Evolutionary conservation across 2,888 invertebrate species (phyloP).

Genomic region (Torymus aiolomorphi): DNA sequence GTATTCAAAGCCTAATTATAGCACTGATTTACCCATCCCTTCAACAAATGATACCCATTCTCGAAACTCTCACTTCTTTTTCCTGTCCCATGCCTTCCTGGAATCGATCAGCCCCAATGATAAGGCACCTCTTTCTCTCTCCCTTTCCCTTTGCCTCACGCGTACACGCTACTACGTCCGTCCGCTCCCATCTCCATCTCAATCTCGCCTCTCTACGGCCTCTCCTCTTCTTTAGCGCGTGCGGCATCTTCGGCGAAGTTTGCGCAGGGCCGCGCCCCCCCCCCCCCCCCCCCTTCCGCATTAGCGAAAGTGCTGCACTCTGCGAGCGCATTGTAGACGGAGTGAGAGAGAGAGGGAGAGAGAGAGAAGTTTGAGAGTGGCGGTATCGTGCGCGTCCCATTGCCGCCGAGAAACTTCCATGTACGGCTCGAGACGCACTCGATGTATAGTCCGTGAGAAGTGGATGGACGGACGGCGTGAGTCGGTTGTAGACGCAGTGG

Average conservation of each 20-base stretch:
- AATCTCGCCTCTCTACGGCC: neutral
- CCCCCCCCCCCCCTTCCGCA: conserved; percentile 37
- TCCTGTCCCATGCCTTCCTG: neutral
- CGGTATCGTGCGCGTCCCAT: neutral
- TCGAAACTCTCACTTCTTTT: too few species aligned
- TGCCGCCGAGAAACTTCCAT: conserved; percentile 18
- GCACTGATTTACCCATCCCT: too few species aligned
- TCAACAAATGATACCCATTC: too few species aligned
- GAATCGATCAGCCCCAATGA: conserved; percentile 26
- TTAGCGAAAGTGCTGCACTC: conserved; percentile 62
- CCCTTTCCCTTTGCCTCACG: neutral
- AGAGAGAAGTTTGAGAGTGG: neutral
- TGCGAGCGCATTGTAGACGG: conserved; percentile 44
- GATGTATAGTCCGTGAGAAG: neutral
- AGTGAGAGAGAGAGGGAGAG: neutral
- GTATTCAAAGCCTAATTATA: too few species aligned
- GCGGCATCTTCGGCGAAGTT: conserved; percentile 60
- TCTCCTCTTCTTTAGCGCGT: neutral
- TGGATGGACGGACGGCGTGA: neutral
- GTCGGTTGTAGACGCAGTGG: too few species aligned
- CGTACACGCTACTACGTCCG: neutral
- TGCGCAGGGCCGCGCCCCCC: conserved; percentile 56
- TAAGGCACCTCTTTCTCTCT: neutral
- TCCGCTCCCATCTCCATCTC: conserved; percentile 10
- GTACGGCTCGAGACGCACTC: neutral